Evolutionary conservation across 2,113 vertebrate species (phyloP).

Genomic region (Emydocephalus ijimae): DNA sequence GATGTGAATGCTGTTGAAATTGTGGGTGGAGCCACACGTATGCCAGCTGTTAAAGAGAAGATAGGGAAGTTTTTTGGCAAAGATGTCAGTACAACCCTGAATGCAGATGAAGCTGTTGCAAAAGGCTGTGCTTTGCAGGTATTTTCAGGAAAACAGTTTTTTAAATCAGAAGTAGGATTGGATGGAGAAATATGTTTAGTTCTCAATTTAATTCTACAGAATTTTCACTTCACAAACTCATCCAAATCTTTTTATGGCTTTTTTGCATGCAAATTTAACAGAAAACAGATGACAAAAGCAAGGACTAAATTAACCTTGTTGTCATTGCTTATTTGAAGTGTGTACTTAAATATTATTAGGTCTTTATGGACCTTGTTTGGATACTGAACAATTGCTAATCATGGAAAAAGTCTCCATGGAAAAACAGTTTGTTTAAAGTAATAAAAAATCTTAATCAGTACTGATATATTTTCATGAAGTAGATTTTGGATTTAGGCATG

Average conservation of each 20-base stretch:
- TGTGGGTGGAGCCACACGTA: slow-evolving; percentile 90
- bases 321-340: not conserved
- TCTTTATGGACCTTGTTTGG: not conserved
- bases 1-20: slow-evolving; percentile 95
- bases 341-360: not conserved
- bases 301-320: not conserved
- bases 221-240: not conserved
- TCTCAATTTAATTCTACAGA: not conserved
- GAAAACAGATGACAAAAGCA: not conserved
- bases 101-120: slow-evolving; percentile 94
- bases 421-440: not conserved
- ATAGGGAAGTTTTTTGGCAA: slow-evolving; percentile 93
- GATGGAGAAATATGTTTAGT: not conserved
- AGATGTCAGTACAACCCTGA: slow-evolving; percentile 93
- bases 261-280: not conserved
- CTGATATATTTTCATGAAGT: not conserved
- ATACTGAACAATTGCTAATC: not conserved
- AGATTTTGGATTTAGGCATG: not conserved
- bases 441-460: not conserved
- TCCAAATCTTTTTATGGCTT: not conserved
- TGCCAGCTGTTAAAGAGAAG: slow-evolving; percentile 91
- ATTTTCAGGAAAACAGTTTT: slow-evolving; percentile 1
- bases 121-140: slow-evolving; percentile 96
- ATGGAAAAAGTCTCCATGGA: not conserved
- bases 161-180: not conserved